phyloP scores from a whole-genome alignment of 2,888 invertebrate species.

The Melieria picta region DNA sequence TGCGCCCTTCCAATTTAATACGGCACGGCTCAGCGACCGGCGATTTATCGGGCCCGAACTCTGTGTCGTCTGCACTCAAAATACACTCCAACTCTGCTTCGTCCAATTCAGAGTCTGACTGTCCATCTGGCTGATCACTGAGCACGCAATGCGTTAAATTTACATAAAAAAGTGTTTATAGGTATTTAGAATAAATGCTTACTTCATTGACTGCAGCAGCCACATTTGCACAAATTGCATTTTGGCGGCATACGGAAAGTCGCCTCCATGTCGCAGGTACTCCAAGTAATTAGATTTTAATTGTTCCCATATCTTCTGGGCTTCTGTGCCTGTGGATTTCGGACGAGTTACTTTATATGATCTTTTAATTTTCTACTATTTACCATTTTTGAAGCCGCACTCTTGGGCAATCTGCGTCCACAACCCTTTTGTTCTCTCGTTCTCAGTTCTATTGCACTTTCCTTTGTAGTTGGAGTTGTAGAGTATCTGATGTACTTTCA shows the following conservation, averaged over 20 bases:
- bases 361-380: background rate
- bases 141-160: no score
- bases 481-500: slow-evolving; percentile 17
- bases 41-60: background rate
- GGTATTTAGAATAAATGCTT: background rate
- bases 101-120: slow-evolving; percentile 36
- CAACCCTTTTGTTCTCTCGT: background rate
- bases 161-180: background rate
- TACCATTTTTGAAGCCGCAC: slow-evolving; percentile 18
- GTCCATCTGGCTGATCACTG: slow-evolving; percentile 8
- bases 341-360: background rate
- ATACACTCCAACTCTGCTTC: slow-evolving; percentile 26
- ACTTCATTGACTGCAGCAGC: slow-evolving; percentile 37
- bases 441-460: background rate
- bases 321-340: slow-evolving; percentile 12
- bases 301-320: slow-evolving; percentile 39
- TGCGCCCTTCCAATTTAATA: no score
- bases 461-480: slow-evolving; percentile 9
- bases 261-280: slow-evolving; percentile 36
- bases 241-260: slow-evolving; percentile 38
- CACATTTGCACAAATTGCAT: slow-evolving; percentile 46
- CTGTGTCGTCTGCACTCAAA: slow-evolving; percentile 28
- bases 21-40: no score
- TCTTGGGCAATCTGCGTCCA: slow-evolving; percentile 19
- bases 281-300: slow-evolving; percentile 40